phyloP scores from a whole-genome alignment of 2,797 vertebrate species.

The Pangasius sanitwongsei region DNA sequence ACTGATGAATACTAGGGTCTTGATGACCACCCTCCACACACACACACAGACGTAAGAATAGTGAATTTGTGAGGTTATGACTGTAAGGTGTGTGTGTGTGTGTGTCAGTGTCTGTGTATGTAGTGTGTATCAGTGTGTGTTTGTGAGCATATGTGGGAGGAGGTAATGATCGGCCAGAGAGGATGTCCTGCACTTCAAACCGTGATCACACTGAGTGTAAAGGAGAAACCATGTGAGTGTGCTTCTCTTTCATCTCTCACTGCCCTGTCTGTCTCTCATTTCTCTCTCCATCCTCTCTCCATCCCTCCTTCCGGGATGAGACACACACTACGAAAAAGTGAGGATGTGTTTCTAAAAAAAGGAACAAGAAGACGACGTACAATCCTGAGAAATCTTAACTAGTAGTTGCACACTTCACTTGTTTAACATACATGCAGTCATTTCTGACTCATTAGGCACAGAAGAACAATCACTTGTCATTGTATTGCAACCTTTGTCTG shows the following conservation, averaged over 20 bases:
- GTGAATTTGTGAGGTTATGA: not conserved
- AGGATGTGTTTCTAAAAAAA: conserved; percentile 6
- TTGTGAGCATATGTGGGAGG: conserved; percentile 16
- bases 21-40: not conserved
- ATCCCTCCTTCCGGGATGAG: conserved; percentile 5
- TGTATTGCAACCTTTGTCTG: not conserved
- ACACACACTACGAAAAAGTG: conserved; percentile 15
- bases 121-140: not conserved
- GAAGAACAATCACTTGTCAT: not conserved
- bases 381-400: not conserved
- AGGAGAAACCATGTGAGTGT: conserved; percentile 56
- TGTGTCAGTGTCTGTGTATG: not conserved
- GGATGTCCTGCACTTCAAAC: conserved; percentile 70
- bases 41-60: conserved; percentile 11
- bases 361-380: not conserved
- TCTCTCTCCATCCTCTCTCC: not conserved
- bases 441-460: not conserved
- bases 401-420: not conserved
- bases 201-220: conserved; percentile 52
- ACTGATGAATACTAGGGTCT: not conserved
- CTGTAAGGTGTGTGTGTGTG: not conserved
- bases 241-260: conserved; percentile 62
- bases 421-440: not conserved
- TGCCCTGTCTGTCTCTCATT: conserved; percentile 19
- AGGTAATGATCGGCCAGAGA: conserved; percentile 56